A percentile compares a stretch with the other conserved stretches of the same genome.
Conservation (phyloP, 2,797 vertebrate species). For the Argentina silus region DNA sequence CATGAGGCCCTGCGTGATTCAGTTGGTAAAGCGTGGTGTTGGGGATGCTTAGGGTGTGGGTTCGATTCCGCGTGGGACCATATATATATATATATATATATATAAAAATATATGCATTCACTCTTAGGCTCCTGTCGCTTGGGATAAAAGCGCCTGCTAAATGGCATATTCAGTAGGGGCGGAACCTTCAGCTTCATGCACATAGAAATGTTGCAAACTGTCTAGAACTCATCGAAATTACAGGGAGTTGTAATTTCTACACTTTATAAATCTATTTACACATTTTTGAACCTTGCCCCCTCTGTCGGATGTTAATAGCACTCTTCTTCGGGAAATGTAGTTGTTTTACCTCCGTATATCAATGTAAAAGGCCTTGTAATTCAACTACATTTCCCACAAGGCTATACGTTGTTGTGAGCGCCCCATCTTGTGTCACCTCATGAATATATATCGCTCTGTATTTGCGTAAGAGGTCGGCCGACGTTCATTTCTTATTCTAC, state of each 20-base stretch:
- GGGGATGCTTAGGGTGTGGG: no score
- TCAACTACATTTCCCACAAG: conserved; percentile 59
- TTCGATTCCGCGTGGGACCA: no score
- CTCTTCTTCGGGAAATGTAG: conserved; percentile 59
- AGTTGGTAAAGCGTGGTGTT: no score
- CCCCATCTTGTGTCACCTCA: conserved; percentile 76
- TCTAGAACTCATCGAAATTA: neutral
- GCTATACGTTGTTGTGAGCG: conserved; percentile 62
- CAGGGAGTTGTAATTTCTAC: neutral
- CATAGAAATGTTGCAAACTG: neutral
- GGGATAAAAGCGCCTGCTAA: no score
- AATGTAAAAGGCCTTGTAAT: accelerated
- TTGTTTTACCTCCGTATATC: accelerated
- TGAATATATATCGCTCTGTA: conserved; percentile 75
- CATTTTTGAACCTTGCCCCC: neutral
- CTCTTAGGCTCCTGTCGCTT: no score
- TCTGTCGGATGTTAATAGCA: neutral
- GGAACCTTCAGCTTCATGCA: neutral
- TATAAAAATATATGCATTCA: neutral
- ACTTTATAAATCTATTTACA: neutral
- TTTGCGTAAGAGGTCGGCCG: conserved; percentile 79
- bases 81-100: no score
- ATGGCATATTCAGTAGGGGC: no score
- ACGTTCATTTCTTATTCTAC: conserved; percentile 79
- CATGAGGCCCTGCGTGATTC: no score